A percentile compares a stretch with the other conserved stretches of the same genome.
Conservation (phyloP, 2,113 vertebrate species). For the Pelobates fuscus region DNA sequence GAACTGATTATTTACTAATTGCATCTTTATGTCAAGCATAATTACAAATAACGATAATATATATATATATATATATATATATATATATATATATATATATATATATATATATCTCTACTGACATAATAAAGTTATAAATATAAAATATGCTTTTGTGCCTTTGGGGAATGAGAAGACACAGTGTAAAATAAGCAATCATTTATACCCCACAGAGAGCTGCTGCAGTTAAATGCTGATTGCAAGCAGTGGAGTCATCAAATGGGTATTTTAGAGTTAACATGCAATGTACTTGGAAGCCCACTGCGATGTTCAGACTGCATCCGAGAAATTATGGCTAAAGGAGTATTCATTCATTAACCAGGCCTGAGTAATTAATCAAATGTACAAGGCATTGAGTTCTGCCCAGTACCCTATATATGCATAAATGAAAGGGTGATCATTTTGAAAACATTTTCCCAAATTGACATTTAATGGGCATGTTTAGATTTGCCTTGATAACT, state of each 20-base stretch:
- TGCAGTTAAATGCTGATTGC: conserved; percentile 19
- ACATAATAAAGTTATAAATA: no score
- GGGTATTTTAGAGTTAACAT: conserved; percentile 13
- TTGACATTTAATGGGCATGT: conserved; percentile 20
- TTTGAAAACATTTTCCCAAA: conserved; percentile 10
- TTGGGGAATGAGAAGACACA: conserved; percentile 1
- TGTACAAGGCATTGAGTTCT: neutral
- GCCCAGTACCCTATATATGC: neutral
- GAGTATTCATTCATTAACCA: neutral
- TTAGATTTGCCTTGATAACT: neutral
- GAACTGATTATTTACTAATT: no score
- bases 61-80: no score
- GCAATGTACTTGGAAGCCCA: neutral
- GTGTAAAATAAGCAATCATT: conserved; percentile 6
- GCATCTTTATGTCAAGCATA: no score
- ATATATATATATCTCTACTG: no score
- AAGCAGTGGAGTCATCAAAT: conserved; percentile 22
- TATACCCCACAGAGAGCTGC: conserved; percentile 19
- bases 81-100: no score
- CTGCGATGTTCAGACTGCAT: neutral
- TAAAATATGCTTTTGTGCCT: no score
- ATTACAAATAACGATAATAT: no score
- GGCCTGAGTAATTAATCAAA: conserved; percentile 1
- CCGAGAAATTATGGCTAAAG: conserved; percentile 12
- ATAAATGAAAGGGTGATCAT: neutral